These are phyloP conservation scores for Tipula lateralis DNA, from an alignment of 2,888 invertebrate species.

Conservation along the genomic window DNA sequence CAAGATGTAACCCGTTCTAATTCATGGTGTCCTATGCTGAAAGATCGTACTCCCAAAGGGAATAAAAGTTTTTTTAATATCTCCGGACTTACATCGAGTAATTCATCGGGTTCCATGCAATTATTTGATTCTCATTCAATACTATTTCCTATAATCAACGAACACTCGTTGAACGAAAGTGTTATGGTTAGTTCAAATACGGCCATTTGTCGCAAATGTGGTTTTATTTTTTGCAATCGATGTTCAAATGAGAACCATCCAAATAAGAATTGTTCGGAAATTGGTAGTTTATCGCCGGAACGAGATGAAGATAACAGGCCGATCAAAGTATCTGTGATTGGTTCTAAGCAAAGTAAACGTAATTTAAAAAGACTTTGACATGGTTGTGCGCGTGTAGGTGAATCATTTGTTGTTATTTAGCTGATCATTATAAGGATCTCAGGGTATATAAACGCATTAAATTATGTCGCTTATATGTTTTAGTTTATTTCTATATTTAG, in stretches of 20 bases:
- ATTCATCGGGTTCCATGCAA: not conserved
- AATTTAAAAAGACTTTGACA: constrained; percentile 25
- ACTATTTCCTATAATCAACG: not conserved
- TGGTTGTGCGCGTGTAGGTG: not conserved
- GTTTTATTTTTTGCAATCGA: not conserved
- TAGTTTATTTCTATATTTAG: not conserved
- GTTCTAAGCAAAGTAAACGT: not conserved
- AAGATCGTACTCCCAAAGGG: not conserved
- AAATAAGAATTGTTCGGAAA: not conserved
- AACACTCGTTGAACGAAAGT: not conserved
- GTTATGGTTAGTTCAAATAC: not conserved
- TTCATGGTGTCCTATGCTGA: not conserved
- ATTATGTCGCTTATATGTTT: constrained; percentile 1
- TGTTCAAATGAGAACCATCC: not conserved
- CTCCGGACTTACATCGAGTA: not conserved
- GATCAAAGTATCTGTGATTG: not conserved
- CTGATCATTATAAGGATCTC: constrained; percentile 7
- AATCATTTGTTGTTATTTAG: not conserved
- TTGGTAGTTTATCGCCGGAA: not conserved
- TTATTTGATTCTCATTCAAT: not conserved
- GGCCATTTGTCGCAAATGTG: not conserved
- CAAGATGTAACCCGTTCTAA: not conserved
- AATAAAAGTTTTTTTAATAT: not conserved
- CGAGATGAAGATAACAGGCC: not conserved
- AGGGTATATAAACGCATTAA: not conserved